A percentile compares a stretch with the other conserved stretches of the same genome.
Evolutionary conservation across 2,797 vertebrate genomes (phyloP).

Genomic region (Rousettus madagascariensis): DNA sequence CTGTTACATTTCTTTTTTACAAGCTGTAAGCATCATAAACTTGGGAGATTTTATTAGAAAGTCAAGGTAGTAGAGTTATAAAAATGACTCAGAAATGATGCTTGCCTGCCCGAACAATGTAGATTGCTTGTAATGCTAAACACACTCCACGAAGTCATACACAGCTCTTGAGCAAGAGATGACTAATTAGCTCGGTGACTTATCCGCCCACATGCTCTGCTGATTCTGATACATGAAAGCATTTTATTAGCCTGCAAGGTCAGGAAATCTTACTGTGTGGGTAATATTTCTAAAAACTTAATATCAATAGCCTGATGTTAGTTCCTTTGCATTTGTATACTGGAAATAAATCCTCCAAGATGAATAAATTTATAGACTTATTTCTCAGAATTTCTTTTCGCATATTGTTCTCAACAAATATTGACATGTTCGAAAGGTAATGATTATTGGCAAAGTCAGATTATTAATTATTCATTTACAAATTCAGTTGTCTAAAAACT

Average conservation of each 20-base stretch:
- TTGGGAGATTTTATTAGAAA: conserved; percentile 74
- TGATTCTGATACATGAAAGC: conserved; percentile 73
- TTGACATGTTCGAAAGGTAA: background rate
- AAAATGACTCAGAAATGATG: conserved; percentile 68
- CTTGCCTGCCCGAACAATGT: conserved; percentile 42
- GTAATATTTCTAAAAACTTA: conserved; percentile 73
- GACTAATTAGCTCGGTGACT: conserved; percentile 77
- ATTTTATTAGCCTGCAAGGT: conserved; percentile 78
- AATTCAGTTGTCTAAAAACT: background rate
- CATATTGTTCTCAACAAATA: background rate
- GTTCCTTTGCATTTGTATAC: conserved; percentile 48
- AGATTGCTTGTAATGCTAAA: conserved; percentile 73
- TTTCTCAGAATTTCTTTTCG: conserved; percentile 48
- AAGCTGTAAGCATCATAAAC: conserved; percentile 70
- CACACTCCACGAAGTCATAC: conserved; percentile 67
- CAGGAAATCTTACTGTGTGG: conserved; percentile 68
- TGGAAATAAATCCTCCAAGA: conserved; percentile 55
- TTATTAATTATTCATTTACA: background rate
- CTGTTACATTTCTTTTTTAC: conserved; percentile 56
- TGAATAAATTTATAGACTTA: conserved; percentile 30
- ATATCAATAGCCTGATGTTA: conserved; percentile 53
- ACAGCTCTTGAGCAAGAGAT: conserved; percentile 55
- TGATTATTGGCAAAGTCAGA: background rate
- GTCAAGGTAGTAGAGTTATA: conserved; percentile 71
- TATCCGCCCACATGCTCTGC: conserved; percentile 68